These are phyloP conservation scores for Hipparchia sbordonii DNA, from an alignment of 2,888 invertebrate genomes.

Conservation along the genomic window DNA sequence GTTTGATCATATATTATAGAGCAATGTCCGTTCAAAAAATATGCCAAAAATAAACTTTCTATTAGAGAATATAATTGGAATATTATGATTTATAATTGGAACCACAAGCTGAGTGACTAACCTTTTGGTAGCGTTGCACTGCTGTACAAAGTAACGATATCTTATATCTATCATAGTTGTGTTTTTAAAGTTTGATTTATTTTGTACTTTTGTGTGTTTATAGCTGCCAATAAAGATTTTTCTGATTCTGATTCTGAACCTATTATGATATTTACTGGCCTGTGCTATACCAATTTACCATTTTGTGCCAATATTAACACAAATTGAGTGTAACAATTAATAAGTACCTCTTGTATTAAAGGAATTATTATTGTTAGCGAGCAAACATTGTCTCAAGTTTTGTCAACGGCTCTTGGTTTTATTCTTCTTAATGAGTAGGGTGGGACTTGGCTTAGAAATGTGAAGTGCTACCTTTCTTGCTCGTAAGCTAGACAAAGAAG, in stretches of 20 bases:
- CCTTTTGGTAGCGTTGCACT: too few relatives aligned
- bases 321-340: conserved; percentile 12
- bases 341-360: background rate
- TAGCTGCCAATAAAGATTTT: too few relatives aligned
- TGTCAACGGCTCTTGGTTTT: conserved; percentile 15
- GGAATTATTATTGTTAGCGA: conserved; percentile 4
- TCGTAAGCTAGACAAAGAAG: conserved; percentile 8
- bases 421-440: conserved; percentile 26
- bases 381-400: conserved; percentile 26
- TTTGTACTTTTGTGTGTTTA: too few relatives aligned
- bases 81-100: too few relatives aligned
- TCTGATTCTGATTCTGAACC: too few relatives aligned
- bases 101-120: too few relatives aligned
- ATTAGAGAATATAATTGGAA: background rate
- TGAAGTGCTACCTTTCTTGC: conserved; percentile 1
- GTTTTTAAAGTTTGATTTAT: too few relatives aligned
- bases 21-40: too few relatives aligned
- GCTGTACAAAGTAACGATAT: too few relatives aligned
- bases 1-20: too few relatives aligned
- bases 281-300: background rate
- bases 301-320: background rate
- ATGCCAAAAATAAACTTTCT: too few relatives aligned
- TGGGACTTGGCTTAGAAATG: background rate
- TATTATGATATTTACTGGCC: background rate
- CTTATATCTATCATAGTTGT: too few relatives aligned